Evolutionary conservation across 2,797 vertebrate species (phyloP).

Genomic region (Apogon talboti): DNA sequence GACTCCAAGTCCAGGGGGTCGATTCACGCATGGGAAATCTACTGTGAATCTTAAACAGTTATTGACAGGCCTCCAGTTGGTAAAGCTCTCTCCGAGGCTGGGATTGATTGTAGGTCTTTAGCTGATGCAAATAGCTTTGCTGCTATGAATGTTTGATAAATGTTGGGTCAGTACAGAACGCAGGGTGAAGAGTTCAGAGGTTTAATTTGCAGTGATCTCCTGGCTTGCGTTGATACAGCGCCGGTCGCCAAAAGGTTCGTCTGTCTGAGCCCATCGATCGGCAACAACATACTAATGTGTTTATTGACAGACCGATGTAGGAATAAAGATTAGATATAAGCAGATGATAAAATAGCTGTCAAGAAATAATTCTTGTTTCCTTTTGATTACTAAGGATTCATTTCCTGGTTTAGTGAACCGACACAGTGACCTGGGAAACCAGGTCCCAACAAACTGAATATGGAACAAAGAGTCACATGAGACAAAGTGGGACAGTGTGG

Average conservation of each 20-base stretch:
- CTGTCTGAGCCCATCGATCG: slow-evolving; percentile 57
- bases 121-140: slow-evolving; percentile 65
- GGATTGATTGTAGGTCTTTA: slow-evolving; percentile 69
- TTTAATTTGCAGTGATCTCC: slow-evolving; percentile 59
- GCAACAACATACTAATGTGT: slow-evolving; percentile 66
- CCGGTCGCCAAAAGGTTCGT: slow-evolving; percentile 37
- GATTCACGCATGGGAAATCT: slow-evolving; percentile 58
- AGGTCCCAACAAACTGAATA: too few species aligned
- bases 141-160: slow-evolving; percentile 75
- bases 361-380: slow-evolving; percentile 20
- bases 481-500: too few species aligned
- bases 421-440: background rate
- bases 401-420: background rate
- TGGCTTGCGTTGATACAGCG: slow-evolving; percentile 33
- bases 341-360: slow-evolving; percentile 49
- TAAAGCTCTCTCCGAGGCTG: slow-evolving; percentile 53
- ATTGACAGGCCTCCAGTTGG: slow-evolving; percentile 69
- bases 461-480: too few species aligned
- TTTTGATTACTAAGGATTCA: slow-evolving; percentile 26
- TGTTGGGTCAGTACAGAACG: slow-evolving; percentile 43
- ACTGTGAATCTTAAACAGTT: slow-evolving; percentile 65
- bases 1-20: slow-evolving; percentile 19
- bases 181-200: slow-evolving; percentile 73
- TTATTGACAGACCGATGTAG: slow-evolving; percentile 58
- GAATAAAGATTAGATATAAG: slow-evolving; percentile 50